Base-by-base conservation (phyloP, 2,888 invertebrate genomes). In the Penaeus monodon region DNA sequence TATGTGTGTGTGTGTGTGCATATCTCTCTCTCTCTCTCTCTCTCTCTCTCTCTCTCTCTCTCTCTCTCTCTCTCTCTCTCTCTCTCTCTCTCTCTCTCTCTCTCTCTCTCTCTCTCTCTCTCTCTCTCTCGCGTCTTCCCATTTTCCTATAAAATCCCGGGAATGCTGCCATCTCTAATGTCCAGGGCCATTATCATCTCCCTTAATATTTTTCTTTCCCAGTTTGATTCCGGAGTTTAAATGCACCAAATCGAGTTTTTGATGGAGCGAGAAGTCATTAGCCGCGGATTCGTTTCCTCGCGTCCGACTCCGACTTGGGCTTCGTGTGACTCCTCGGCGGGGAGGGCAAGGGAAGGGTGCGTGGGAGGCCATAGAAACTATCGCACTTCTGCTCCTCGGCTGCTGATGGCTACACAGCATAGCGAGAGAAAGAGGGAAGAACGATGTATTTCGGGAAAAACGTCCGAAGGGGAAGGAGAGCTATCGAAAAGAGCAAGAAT, bases 221-320 rank as follows among this genome's bases (percentile, higher is more conserved):
- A 88, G 88, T 85, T 88, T 88, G 88, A 88, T 88, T 88, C 88
- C 88, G 88, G 88, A 85, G 88, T 88, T 85, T 88, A 88, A 88
- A 88, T 88, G 88, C 88, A 85, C 88, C 85, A 88, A 88, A 88
- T 88, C 88, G 88, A 88, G 88, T 88, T 88, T 88, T 88, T 88
- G 88, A 88, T 88, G 88, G 88, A 83, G 88, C 88, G 88, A 82
- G 88, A 88, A 88, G 88, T 88, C 88, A 88, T 88, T 88, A 88
- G 88, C 88, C 85, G 82, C 24, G 78, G 70, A 70, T 88, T 85
- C 88, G 88, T 29, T 70, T 76, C 73, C 83, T 79, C 65, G 73
- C 82, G 70, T 83, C 65, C 29, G 80, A 66, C 85, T n/a, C 44
- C 44, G 88, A 77, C 88, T 78, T 85, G 33, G 80, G 74, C 79